Percentiles rank a stretch among this genome's conserved stretches.
Conservation (phyloP, 2,113 vertebrate species). For the Phylloscopus trochilus region DNA sequence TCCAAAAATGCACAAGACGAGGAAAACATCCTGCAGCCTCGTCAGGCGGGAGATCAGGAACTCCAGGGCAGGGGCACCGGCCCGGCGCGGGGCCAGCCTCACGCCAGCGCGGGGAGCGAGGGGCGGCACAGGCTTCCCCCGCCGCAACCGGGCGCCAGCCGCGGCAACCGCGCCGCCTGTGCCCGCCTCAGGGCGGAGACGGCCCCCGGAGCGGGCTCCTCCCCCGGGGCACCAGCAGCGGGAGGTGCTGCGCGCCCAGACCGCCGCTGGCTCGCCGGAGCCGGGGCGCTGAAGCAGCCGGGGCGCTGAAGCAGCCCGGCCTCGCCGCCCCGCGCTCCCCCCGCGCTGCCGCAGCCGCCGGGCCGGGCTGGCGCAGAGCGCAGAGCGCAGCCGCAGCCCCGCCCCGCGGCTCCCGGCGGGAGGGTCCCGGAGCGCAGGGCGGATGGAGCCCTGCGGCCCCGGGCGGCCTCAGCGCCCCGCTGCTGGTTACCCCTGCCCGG, state of each 20-base stretch:
- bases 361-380: neutral
- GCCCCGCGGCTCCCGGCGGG: neutral
- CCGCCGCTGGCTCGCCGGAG: neutral
- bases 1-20: rapidly evolving
- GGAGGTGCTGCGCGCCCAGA: neutral
- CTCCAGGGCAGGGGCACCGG: neutral
- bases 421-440: too few species aligned
- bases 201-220: too few species aligned
- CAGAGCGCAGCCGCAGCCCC: neutral
- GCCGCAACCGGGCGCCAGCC: neutral
- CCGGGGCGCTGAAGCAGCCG: too few species aligned
- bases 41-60: rapidly evolving
- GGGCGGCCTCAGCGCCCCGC: rapidly evolving
- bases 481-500: rapidly evolving
- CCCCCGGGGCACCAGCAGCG: neutral
- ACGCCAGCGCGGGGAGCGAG: too few species aligned
- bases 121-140: neutral
- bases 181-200: too few species aligned
- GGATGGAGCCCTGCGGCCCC: rapidly evolving
- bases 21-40: rapidly evolving
- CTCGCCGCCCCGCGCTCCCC: too few species aligned
- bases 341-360: neutral
- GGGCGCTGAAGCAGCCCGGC: too few species aligned
- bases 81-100: neutral
- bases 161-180: too few species aligned